Conservation (phyloP, 2,113 vertebrate genomes). For the Junco hyemalis region DNA sequence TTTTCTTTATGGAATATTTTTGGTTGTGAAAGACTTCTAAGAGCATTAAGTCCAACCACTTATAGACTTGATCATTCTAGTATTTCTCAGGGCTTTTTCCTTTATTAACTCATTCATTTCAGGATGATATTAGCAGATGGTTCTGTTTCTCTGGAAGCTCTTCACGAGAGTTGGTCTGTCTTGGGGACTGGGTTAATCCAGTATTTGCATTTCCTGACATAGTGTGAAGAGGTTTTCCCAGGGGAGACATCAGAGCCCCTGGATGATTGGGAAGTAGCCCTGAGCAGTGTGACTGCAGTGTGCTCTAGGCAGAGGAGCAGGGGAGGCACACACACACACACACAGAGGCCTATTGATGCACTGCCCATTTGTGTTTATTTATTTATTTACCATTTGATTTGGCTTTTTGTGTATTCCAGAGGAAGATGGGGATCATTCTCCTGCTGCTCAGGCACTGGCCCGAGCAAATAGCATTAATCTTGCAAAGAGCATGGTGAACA, state of each 20-base stretch:
- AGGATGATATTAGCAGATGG: not conserved
- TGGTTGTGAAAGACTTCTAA: not conserved
- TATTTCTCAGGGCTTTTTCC: not conserved
- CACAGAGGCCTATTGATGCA: not conserved
- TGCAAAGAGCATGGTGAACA: conserved; percentile 74
- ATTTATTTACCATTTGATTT: not conserved
- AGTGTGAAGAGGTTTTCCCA: not conserved
- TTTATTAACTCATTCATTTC: not conserved
- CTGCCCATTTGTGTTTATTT: not conserved
- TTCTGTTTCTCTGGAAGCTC: not conserved
- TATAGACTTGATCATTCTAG: not conserved
- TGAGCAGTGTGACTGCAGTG: not conserved
- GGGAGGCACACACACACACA: not conserved
- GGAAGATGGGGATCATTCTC: conserved; percentile 20
- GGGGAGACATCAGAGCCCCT: not conserved
- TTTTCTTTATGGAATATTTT: not conserved
- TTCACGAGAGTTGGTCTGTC: not conserved
- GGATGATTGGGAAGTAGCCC: not conserved
- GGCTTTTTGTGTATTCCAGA: conserved; percentile 61
- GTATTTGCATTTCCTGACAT: not conserved
- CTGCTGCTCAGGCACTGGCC: conserved; percentile 28
- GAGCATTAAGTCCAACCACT: not conserved
- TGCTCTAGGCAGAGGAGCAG: not conserved
- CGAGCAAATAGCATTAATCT: conserved; percentile 43
- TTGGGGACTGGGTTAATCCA: not conserved